Percentiles rank a stretch among this genome's conserved stretches.
Conservation (phyloP, 2,113 vertebrate species). For the Notechis scutatus region DNA sequence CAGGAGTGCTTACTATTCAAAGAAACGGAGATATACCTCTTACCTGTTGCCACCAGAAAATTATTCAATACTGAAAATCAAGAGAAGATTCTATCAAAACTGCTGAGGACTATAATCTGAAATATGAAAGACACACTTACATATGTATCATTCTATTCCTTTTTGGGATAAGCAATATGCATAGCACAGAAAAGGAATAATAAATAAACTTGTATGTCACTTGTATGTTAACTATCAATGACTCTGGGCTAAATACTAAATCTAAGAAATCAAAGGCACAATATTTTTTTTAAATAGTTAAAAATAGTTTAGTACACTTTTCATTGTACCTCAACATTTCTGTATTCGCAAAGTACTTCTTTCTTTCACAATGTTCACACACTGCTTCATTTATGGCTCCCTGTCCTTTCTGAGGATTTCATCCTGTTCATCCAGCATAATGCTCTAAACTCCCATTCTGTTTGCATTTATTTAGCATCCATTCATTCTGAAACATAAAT, state of each 20-base stretch:
- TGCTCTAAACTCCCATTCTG: neutral
- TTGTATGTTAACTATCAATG: neutral
- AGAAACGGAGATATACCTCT: neutral
- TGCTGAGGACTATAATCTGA: neutral
- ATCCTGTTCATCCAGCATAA: neutral
- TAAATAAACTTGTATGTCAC: neutral
- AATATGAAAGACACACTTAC: neutral
- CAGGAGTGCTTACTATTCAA: neutral
- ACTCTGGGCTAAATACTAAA: neutral
- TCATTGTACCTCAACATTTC: neutral
- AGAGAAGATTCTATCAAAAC: neutral
- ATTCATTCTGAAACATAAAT: neutral
- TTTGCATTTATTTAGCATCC: neutral
- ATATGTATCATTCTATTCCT: neutral
- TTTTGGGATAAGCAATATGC: neutral
- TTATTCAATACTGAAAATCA: neutral
- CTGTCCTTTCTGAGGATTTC: neutral
- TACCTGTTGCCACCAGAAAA: conserved; percentile 12
- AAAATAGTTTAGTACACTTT: neutral
- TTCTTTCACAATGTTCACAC: neutral
- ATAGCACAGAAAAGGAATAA: neutral
- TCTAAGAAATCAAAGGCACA: neutral
- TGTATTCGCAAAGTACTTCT: neutral
- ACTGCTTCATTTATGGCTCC: neutral
- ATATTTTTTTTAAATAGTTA: neutral